These are phyloP conservation scores for Bellardia bayeri DNA, from an alignment of 2,888 invertebrate genomes.

Conservation along the genomic window DNA sequence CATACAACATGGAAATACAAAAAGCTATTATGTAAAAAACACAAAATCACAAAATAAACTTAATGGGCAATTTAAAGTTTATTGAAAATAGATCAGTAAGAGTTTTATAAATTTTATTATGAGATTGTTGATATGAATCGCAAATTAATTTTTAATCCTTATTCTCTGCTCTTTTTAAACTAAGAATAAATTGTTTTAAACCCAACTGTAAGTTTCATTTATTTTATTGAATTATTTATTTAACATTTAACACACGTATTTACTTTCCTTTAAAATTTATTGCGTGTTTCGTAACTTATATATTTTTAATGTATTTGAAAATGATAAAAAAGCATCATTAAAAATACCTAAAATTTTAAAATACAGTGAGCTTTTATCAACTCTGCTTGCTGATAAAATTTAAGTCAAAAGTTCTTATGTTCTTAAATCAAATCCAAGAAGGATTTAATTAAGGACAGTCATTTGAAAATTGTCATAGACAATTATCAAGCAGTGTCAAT, in stretches of 20 bases:
- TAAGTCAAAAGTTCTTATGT: too few species aligned
- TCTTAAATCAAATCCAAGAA: too few species aligned
- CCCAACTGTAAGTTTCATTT: conserved; percentile 34
- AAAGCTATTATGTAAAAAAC: conserved; percentile 46
- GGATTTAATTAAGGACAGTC: too few species aligned
- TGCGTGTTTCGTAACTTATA: neutral
- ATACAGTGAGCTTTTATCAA: too few species aligned
- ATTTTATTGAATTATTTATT: conserved; percentile 49
- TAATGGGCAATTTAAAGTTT: neutral
- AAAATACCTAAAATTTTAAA: too few species aligned
- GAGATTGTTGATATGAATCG: too few species aligned
- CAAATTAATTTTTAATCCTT: neutral
- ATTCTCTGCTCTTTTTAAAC: conserved; percentile 10
- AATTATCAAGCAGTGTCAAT: too few species aligned
- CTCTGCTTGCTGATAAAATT: too few species aligned
- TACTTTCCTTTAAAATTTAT: neutral
- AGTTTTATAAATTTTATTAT: too few species aligned
- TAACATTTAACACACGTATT: neutral
- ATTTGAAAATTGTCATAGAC: too few species aligned
- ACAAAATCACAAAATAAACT: conserved; percentile 11
- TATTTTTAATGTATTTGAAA: conserved; percentile 1
- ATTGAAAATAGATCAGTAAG: neutral
- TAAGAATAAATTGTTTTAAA: conserved; percentile 41
- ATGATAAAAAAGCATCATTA: conserved; percentile 1
- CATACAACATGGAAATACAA: neutral